phyloP scores from a whole-genome alignment of 2,113 vertebrate species.

The Cebus imitator region DNA sequence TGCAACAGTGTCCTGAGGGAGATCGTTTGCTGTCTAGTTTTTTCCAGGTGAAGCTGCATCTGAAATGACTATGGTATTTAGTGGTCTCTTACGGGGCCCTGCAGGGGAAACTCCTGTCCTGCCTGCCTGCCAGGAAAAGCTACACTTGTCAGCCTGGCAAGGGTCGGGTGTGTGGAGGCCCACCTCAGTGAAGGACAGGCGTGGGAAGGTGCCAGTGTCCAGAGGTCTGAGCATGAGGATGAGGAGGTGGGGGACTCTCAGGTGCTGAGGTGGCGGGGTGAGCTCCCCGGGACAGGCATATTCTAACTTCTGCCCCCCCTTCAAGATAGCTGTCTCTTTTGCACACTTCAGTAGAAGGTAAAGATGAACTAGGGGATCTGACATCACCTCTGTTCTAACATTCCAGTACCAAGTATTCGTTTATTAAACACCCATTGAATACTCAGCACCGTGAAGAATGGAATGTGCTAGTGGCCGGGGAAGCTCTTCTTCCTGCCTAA shows the following conservation, averaged over 20 bases:
- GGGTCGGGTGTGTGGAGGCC: fast-evolving
- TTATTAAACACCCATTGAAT: not conserved
- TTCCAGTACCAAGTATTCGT: not conserved
- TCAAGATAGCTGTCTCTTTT: not conserved
- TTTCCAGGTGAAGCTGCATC: not conserved
- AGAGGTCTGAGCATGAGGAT: not conserved
- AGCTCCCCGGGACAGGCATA: not conserved
- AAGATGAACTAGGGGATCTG: not conserved
- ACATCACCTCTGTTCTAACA: not conserved
- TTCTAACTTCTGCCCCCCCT: not conserved
- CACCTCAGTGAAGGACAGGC: not conserved
- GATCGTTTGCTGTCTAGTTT: not conserved
- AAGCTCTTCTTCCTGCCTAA: not conserved
- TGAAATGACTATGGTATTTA: not conserved
- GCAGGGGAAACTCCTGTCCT: not conserved
- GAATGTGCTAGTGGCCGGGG: not conserved
- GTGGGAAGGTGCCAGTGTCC: not conserved
- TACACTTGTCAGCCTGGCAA: not conserved
- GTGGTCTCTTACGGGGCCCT: not conserved
- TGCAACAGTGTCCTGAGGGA: not conserved
- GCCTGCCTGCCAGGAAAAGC: not conserved
- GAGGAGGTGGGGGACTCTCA: not conserved
- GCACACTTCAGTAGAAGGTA: not conserved
- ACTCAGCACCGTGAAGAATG: not conserved
- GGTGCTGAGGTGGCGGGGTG: too few species aligned